Conservation (phyloP, 1,140 invertebrate species). For the Chionoecetes opilio region DNA sequence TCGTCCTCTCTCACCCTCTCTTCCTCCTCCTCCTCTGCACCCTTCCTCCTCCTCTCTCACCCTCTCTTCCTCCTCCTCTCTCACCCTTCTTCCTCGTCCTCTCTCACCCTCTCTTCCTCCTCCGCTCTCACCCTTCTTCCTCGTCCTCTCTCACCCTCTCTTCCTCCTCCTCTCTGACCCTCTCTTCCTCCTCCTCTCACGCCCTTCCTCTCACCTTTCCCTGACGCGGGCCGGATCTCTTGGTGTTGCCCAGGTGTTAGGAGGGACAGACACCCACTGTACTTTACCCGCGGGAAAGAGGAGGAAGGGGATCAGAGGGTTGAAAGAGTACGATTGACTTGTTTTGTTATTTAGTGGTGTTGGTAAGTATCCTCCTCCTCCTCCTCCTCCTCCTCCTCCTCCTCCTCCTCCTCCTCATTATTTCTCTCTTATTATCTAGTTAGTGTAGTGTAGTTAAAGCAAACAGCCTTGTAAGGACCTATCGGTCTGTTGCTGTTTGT, state of each 20-base stretch:
- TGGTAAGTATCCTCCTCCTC: background rate
- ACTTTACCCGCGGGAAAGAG: background rate
- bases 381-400: constrained; percentile 52
- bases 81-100: background rate
- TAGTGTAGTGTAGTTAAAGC: no score
- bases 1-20: no score
- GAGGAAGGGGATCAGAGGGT: background rate
- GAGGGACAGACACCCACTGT: background rate
- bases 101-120: background rate
- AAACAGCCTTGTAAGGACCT: no score
- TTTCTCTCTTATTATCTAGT: no score
- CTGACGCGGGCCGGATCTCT: background rate
- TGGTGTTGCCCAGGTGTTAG: background rate
- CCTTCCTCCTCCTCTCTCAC: no score
- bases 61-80: background rate
- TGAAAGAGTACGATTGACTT: no score
- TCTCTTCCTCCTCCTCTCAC: background rate
- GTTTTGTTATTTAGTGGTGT: no score
- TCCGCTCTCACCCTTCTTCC: no score
- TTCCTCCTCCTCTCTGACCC: no score
- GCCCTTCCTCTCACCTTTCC: background rate
- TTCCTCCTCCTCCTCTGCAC: no score
- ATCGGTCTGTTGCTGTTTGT: no score
- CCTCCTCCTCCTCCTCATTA: constrained; percentile 20
- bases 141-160: no score